These are phyloP conservation scores for Hylyphantes graminicola DNA, from an alignment of 1,140 invertebrate species.

Conservation along the genomic window DNA sequence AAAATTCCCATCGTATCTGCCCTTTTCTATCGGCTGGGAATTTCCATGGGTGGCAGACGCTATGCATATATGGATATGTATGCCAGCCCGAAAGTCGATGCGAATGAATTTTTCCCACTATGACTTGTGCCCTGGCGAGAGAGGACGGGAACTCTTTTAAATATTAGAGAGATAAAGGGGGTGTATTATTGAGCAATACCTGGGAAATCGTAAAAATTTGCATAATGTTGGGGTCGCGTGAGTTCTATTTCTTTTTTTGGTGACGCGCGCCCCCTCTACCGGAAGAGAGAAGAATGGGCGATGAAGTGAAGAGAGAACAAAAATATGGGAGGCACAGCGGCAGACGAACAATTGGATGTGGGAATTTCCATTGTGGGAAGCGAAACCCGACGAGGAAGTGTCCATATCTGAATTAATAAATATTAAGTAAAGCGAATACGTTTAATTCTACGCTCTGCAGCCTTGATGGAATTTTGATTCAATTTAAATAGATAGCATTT, in stretches of 20 bases:
- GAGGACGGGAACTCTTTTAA: conserved; percentile 39
- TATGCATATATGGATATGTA: conserved; percentile 54
- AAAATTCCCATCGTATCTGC: conserved; percentile 49
- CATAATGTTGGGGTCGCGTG: conserved; percentile 49
- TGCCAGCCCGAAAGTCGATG: conserved; percentile 20
- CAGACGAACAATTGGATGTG: no score
- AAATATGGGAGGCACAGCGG: no score
- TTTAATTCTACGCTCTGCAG: no score
- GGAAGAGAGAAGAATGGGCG: conserved; percentile 4
- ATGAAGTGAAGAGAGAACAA: conserved; percentile 8
- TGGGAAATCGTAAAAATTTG: conserved; percentile 46
- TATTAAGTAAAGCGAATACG: no score
- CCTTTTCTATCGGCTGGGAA: conserved; percentile 21
- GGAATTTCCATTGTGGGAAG: no score
- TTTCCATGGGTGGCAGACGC: conserved; percentile 9
- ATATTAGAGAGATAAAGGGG: conserved; percentile 30
- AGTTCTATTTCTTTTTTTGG: not conserved
- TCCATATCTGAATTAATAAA: no score
- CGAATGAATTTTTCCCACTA: conserved; percentile 39
- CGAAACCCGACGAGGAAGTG: no score
- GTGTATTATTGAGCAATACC: conserved; percentile 51
- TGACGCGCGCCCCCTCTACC: not conserved
- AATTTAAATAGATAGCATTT: no score
- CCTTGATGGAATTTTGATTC: no score
- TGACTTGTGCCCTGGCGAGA: not conserved